phyloP scores from a whole-genome alignment of 2,888 invertebrate genomes.

The Holacanthella duospinosa region DNA sequence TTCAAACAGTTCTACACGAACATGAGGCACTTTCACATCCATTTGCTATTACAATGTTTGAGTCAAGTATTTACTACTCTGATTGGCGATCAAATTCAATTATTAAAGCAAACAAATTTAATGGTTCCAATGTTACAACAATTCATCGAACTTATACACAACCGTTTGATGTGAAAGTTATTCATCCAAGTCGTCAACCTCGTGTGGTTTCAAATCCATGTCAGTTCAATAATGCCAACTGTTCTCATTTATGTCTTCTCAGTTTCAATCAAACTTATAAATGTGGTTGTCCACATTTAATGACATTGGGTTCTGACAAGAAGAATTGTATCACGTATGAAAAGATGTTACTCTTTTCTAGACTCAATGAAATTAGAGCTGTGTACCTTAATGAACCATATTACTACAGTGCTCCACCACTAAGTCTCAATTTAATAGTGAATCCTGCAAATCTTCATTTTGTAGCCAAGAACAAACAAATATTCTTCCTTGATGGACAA shows the following conservation, averaged over 20 bases:
- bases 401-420: conserved; percentile 69
- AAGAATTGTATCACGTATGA: conserved; percentile 63
- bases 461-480: conserved; percentile 52
- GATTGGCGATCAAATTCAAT: conserved; percentile 85
- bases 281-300: conserved; percentile 80
- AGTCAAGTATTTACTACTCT: conserved; percentile 82
- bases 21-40: conserved; percentile 73
- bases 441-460: conserved; percentile 62
- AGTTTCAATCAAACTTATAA: conserved; percentile 53
- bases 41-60: conserved; percentile 76
- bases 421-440: conserved; percentile 59
- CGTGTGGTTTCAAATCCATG: conserved; percentile 54
- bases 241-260: conserved; percentile 70
- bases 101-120: conserved; percentile 78
- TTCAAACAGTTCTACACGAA: conserved; percentile 57
- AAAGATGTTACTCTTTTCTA: conserved; percentile 64
- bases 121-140: conserved; percentile 61
- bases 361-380: conserved; percentile 67
- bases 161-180: conserved; percentile 79
- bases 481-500: conserved; percentile 49
- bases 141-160: conserved; percentile 74
- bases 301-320: conserved; percentile 58
- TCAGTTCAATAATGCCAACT: conserved; percentile 57
- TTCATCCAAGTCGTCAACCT: conserved; percentile 66
- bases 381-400: conserved; percentile 65